phyloP scores from a whole-genome alignment of 2,888 invertebrate genomes.

The Hyposoter didymator region DNA sequence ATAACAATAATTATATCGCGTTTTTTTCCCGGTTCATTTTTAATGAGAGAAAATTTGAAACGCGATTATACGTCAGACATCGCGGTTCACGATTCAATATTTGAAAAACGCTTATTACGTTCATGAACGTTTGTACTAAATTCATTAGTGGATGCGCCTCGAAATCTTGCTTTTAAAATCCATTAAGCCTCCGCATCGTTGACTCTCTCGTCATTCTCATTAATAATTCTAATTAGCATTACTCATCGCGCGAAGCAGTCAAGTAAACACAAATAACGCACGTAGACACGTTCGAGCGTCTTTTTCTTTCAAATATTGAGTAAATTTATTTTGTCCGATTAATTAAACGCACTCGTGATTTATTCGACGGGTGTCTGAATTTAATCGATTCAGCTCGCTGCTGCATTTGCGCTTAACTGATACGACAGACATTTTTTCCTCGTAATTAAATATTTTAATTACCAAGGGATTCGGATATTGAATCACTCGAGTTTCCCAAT shows the following conservation, averaged over 20 bases:
- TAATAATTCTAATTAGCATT: conserved; percentile 64
- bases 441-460: background rate
- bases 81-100: background rate
- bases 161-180: conserved; percentile 31
- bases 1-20: background rate
- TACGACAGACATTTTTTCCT: background rate
- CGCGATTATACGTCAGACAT: background rate
- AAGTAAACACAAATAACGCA: conserved; percentile 8
- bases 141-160: conserved; percentile 30
- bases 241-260: conserved; percentile 52
- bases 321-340: conserved; percentile 40
- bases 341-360: conserved; percentile 56
- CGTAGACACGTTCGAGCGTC: background rate
- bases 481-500: background rate
- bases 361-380: conserved; percentile 34
- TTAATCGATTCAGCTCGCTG: background rate
- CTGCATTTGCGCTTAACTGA: background rate
- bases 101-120: background rate
- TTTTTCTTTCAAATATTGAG: conserved; percentile 49
- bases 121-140: background rate
- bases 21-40: background rate
- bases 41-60: background rate
- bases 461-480: background rate
- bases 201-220: conserved; percentile 61
- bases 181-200: conserved; percentile 49